Conservation (phyloP, 2,113 vertebrate genomes). For the Microtus ochrogaster region DNA sequence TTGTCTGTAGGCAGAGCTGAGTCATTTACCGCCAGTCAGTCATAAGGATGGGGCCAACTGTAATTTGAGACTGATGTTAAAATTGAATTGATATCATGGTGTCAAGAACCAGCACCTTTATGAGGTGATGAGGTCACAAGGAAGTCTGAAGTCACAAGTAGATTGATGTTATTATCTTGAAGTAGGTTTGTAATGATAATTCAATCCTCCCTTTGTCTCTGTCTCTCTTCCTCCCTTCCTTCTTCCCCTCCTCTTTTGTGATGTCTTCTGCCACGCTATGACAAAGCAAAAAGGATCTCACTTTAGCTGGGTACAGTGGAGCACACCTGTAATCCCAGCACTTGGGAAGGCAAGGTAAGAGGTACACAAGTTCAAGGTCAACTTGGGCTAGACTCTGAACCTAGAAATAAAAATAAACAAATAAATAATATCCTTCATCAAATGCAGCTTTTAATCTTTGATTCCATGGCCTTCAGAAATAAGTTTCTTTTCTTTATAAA, state of each 20-base stretch:
- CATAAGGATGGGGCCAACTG: neutral
- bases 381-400: neutral
- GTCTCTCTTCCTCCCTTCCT: fast-evolving
- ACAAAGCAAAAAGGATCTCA: neutral
- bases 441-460: neutral
- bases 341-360: neutral
- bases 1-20: neutral
- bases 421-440: neutral
- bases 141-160: neutral
- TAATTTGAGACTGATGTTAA: neutral
- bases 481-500: constrained; percentile 1
- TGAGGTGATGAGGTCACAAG: neutral
- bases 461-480: neutral
- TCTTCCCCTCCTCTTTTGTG: neutral
- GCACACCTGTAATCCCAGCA: neutral
- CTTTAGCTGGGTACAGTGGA: too few species aligned
- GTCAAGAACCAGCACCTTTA: neutral
- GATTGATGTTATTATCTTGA: neutral
- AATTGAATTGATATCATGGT: neutral
- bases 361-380: neutral
- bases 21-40: neutral
- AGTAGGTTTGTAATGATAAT: neutral
- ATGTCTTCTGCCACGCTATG: neutral
- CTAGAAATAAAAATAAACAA: neutral
- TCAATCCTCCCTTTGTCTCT: neutral